Conservation (phyloP, 2,888 invertebrate species). For the Saturnia japonica region DNA sequence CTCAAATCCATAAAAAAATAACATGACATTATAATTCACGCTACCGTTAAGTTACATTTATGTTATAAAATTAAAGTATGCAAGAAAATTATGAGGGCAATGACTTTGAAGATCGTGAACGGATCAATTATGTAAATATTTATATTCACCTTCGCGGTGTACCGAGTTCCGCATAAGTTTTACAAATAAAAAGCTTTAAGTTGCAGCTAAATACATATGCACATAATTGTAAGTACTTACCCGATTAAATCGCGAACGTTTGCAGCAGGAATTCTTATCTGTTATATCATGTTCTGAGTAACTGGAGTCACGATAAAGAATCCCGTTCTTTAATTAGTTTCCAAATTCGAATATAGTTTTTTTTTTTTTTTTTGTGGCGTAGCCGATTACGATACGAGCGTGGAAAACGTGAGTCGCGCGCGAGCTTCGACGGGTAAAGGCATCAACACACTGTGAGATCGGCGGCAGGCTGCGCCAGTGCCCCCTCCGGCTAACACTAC, state of each 20-base stretch:
- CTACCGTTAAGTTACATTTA: slow-evolving; percentile 23
- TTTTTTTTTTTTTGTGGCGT: slow-evolving; percentile 15
- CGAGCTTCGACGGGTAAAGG: slow-evolving; percentile 64
- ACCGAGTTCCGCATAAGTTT: slow-evolving; percentile 21
- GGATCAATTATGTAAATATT: slow-evolving; percentile 24
- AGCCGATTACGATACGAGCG: slow-evolving; percentile 32
- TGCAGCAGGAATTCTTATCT: not conserved
- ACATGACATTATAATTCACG: slow-evolving; percentile 16
- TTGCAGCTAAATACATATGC: slow-evolving; percentile 16
- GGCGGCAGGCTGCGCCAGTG: slow-evolving; percentile 53
- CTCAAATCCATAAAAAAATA: slow-evolving; percentile 15
- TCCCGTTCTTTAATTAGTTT: slow-evolving; percentile 35
- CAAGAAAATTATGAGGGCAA: slow-evolving; percentile 23
- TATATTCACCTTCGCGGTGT: slow-evolving; percentile 21
- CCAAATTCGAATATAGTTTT: slow-evolving; percentile 31
- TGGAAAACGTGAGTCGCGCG: slow-evolving; percentile 45
- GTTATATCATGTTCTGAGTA: slow-evolving; percentile 9
- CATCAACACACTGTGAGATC: slow-evolving; percentile 67
- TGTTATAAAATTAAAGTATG: slow-evolving; percentile 23
- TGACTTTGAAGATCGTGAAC: slow-evolving; percentile 21
- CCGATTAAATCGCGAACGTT: slow-evolving; percentile 16
- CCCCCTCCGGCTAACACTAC: slow-evolving; percentile 74
- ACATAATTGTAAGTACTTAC: slow-evolving; percentile 19
- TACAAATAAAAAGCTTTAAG: slow-evolving; percentile 18
- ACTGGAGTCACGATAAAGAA: slow-evolving; percentile 32